Base-by-base conservation (phyloP, 2,113 vertebrate species). In the Poecile atricapillus region DNA sequence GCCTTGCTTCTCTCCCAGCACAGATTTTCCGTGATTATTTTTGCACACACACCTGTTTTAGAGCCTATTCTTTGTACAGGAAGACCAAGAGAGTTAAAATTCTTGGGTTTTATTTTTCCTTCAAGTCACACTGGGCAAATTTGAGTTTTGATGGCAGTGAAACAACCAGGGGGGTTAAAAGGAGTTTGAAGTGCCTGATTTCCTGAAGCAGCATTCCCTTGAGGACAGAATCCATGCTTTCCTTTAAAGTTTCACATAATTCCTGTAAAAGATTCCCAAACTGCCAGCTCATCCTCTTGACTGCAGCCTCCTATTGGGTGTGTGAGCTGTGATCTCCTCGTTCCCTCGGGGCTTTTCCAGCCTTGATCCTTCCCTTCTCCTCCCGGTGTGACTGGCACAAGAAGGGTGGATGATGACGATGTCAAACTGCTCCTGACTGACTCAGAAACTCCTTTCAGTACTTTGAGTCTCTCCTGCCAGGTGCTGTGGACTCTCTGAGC, bases 371-470 rank as follows among this genome's bases (percentile, higher is more conserved):
- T 62, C 0, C 0, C 13, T 62, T 64, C 63, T 83, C 17, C 56
- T 13, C 17, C 8, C 1, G 1, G 13, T 7, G 5, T 10, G 73
- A 9, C 90, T 83, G 76, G 19, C 21, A 0, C 1, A 2, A 64
- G 16, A 13, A 27, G 15, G 17, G 15, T 23, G 59, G 25, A 5
- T 39, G n/a, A 2, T 50, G 47, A 2, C 56, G 60, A 37, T 39
- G 1, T 12, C 13, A 33, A 63, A 25, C 47, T 15, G 16, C 5
- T 33, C 5, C 65, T 52, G 44, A n/a, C 5, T 9, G 6, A 43
- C 49, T 35, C 75, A 10, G 6, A 37, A 80, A 35, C 67, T 46
- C 4, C 1, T 81, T 22, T 2, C n/a, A 3, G 75, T 14, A 33
- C 4, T 27, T 78, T 28, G 33, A 20, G 4, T 13, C 21, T 63